phyloP scores from a whole-genome alignment of 2,888 invertebrate genomes.

The Gymnocheta viridis region DNA sequence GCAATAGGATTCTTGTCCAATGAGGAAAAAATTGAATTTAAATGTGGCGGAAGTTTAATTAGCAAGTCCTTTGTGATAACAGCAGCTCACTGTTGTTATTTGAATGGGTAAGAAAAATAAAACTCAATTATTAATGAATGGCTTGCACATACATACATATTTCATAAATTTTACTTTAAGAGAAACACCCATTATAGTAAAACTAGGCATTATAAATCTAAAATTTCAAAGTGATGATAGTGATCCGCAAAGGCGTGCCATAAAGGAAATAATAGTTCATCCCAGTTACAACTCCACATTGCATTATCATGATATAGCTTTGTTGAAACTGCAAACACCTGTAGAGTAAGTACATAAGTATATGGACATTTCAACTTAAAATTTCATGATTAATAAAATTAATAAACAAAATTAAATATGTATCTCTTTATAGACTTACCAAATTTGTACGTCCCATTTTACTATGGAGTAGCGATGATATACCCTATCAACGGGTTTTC shows the following conservation, averaged over 20 bases:
- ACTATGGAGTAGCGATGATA: conserved; percentile 81
- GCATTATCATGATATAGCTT: conserved; percentile 84
- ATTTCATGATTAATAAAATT: not conserved
- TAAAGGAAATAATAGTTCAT: conserved; percentile 81
- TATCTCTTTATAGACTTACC: conserved; percentile 70
- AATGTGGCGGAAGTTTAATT: conserved; percentile 78
- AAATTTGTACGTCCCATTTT: conserved; percentile 83
- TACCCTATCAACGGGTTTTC: conserved; percentile 81
- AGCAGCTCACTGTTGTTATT: conserved; percentile 77
- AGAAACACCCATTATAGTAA: conserved; percentile 80
- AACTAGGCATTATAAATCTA: conserved; percentile 83
- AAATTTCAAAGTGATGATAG: conserved; percentile 79
- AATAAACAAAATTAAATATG: not conserved
- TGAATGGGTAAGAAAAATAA: conserved; percentile 72
- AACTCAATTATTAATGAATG: not conserved
- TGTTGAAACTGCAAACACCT: conserved; percentile 80
- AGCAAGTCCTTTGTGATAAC: conserved; percentile 76
- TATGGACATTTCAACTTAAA: not conserved
- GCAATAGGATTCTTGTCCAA: conserved; percentile 75
- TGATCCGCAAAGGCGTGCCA: conserved; percentile 78
- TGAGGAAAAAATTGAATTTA: conserved; percentile 74
- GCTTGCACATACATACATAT: not conserved
- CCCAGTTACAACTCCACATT: conserved; percentile 82
- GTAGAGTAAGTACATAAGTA: conserved; percentile 70
- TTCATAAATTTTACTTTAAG: conserved; percentile 53